Base-by-base conservation (phyloP, 2,888 invertebrate genomes). In the Cheilosia soror region DNA sequence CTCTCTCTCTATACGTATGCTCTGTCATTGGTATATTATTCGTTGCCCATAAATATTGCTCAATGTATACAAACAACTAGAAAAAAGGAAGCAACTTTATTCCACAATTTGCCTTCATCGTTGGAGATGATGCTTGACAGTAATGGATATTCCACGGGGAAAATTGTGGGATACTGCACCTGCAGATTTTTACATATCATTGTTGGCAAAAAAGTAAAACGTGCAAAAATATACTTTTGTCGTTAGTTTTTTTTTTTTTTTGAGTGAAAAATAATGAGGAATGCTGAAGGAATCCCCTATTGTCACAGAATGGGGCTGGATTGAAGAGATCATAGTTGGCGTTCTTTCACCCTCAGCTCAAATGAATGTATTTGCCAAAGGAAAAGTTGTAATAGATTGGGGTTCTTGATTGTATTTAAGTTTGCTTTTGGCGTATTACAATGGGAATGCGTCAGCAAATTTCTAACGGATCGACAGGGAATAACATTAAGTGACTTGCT, bases 401-500 rank as follows among this genome's bases (percentile, higher is more conserved):
- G 27, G 25, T 29, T 53, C 53, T 25, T 44, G 33, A 6, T 33
- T 33, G 72, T 37, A 42, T 33, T 63, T 49, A 55, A 71, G 25
- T 72, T 62, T 72, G 20, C 40, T 72, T 63, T 11, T 27, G 29
- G 27, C 42, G 29, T 40, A 11, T 13, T 65, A 71, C 51, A 71
- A 53, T 37, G 47, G 53, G 29, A 31, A 53, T 71, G 79, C 75
- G 75, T 84, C 75, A 84, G 84, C 84, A 57, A 37, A 15, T 80
- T 76, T 65, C 44, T 40, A 75, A 37, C n/a, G 55, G 55, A 66
- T 76, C 75, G 75, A 80, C 84, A 71, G 75, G 75, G 75, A 84
- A 84, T 80, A 80, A 80, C 84, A 84, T 84, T 84, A 84, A 84
- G 84, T 84, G 84, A 84, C 84, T 84, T 84, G 84, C 84, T 69